A percentile compares a stretch with the other conserved stretches of the same genome.
Evolutionary conservation across 1,140 invertebrate genomes (phyloP).

Genomic region (Drosophila leontia): DNA sequence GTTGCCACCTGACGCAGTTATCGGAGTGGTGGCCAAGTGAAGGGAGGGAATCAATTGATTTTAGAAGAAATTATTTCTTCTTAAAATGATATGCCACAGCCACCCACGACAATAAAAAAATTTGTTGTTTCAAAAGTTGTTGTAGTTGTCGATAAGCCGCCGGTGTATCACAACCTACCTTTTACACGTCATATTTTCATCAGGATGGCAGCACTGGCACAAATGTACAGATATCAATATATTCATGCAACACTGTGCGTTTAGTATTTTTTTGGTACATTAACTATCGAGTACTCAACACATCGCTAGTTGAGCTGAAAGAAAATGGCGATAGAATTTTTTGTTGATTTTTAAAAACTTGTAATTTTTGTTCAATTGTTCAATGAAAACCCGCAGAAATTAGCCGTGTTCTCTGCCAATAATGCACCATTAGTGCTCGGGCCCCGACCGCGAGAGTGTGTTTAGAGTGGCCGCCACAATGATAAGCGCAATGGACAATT

Average conservation of each 20-base stretch:
- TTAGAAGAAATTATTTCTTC: no score
- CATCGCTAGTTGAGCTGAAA: slow-evolving; percentile 38
- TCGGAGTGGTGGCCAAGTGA: neutral
- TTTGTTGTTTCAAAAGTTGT: neutral
- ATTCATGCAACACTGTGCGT: neutral
- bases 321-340: slow-evolving; percentile 63
- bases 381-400: slow-evolving; percentile 66
- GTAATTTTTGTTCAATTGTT: slow-evolving; percentile 59
- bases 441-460: slow-evolving; percentile 38
- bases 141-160: neutral
- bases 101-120: neutral
- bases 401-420: slow-evolving; percentile 18
- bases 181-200: neutral
- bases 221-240: neutral
- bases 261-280: neutral
- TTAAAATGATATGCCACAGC: no score
- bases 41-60: neutral
- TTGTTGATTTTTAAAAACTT: slow-evolving; percentile 52
- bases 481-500: slow-evolving; percentile 84
- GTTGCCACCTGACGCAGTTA: slow-evolving; percentile 15
- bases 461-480: slow-evolving; percentile 64
- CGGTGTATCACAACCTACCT: neutral
- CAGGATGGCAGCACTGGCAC: neutral
- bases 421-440: slow-evolving; percentile 59
- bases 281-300: neutral